Conservation (phyloP, 64 coral and sea anemone genomes). For the Actinia equina region DNA sequence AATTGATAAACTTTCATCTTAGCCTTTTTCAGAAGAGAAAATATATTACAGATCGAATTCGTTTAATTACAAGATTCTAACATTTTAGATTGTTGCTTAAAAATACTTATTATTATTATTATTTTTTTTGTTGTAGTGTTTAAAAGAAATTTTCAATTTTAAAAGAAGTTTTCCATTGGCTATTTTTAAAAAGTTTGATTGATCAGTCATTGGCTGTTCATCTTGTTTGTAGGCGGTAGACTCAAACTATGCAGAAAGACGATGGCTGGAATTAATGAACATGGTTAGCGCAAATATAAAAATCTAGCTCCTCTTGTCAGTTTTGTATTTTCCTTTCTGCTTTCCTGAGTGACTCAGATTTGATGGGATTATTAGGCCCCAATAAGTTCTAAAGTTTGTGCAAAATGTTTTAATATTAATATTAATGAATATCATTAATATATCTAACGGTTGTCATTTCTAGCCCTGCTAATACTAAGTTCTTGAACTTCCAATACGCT, state of each 20-base stretch:
- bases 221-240: background rate
- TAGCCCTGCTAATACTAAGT: too few relatives aligned
- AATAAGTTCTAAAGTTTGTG: background rate
- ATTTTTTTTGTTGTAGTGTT: background rate
- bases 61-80: too few relatives aligned
- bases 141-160: background rate
- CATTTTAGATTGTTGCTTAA: too few relatives aligned
- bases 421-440: too few relatives aligned
- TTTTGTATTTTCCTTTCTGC: background rate
- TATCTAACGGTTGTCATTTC: too few relatives aligned
- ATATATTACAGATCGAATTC: too few relatives aligned
- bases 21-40: too few relatives aligned
- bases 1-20: too few relatives aligned
- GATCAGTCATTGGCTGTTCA: background rate
- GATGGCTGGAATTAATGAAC: conserved; percentile 7
- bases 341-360: background rate
- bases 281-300: background rate
- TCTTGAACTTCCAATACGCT: too few relatives aligned
- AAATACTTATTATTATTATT: background rate
- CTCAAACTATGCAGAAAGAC: background rate
- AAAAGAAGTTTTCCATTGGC: background rate
- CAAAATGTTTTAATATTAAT: too few relatives aligned
- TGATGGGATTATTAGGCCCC: too few relatives aligned
- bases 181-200: background rate
- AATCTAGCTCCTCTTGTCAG: background rate